phyloP scores from a whole-genome alignment of 2,888 invertebrate genomes.

The Phaonia tiefii region DNA sequence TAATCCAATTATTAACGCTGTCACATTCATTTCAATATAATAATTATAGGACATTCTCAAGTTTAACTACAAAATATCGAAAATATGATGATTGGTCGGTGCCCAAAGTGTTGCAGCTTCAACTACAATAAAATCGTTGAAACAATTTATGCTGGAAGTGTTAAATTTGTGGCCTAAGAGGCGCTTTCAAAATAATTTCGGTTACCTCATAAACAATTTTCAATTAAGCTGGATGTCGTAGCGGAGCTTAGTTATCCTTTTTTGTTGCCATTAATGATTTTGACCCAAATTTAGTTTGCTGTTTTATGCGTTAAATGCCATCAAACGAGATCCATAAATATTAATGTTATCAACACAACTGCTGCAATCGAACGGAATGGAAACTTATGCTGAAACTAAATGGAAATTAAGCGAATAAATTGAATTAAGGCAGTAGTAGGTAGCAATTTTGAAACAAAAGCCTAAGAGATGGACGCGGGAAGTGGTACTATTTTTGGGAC shows the following conservation, averaged over 20 bases:
- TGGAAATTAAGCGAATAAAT: slow-evolving; percentile 46
- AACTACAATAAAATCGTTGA: slow-evolving; percentile 23
- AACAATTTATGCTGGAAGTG: slow-evolving; percentile 49
- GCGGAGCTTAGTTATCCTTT: background rate
- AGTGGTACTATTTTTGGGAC: too few relatives aligned
- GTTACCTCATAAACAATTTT: slow-evolving; percentile 65
- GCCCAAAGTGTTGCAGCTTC: too few relatives aligned
- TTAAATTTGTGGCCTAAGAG: slow-evolving; percentile 50
- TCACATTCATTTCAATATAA: background rate
- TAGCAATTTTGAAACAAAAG: too few relatives aligned
- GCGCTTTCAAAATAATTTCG: slow-evolving; percentile 60
- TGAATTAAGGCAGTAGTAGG: slow-evolving; percentile 38
- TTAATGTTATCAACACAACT: slow-evolving; percentile 61
- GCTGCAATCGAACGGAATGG: background rate
- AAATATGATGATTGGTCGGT: slow-evolving; percentile 5
- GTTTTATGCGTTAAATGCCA: slow-evolving; percentile 37
- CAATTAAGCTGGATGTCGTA: slow-evolving; percentile 51
- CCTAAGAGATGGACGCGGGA: too few relatives aligned
- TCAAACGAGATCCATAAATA: slow-evolving; percentile 55
- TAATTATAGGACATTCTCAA: background rate
- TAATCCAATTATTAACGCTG: too few relatives aligned
- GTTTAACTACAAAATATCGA: background rate
- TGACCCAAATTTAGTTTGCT: slow-evolving; percentile 61
- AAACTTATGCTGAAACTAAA: slow-evolving; percentile 19
- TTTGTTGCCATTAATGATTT: slow-evolving; percentile 46